These are phyloP conservation scores for Oryctes rhinoceros DNA, from an alignment of 1,140 invertebrate species.

Conservation along the genomic window DNA sequence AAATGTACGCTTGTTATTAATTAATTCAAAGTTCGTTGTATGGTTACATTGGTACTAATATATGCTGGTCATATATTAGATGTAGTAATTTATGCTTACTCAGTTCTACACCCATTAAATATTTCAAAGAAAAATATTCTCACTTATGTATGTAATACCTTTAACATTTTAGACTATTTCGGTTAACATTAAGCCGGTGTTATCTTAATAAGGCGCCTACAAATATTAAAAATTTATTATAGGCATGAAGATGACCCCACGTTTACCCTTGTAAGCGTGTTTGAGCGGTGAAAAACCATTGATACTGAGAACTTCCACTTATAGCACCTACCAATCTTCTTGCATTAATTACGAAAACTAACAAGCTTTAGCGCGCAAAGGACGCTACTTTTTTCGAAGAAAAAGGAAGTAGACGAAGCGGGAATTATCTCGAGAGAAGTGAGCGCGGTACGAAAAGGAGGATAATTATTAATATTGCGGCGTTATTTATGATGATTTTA, in stretches of 20 bases:
- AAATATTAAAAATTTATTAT: conserved; percentile 1
- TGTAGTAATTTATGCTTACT: too few species aligned
- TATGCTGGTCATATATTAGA: too few species aligned
- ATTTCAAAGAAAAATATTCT: too few species aligned
- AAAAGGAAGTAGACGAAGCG: neutral
- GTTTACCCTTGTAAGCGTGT: neutral
- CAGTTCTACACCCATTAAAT: too few species aligned
- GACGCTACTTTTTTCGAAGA: neutral
- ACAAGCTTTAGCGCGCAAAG: conserved; percentile 1
- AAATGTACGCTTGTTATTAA: too few species aligned
- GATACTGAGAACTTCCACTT: neutral
- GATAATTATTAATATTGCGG: conserved; percentile 26
- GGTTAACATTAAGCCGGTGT: too few species aligned
- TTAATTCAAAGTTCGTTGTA: too few species aligned
- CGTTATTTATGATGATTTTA: conserved; percentile 30
- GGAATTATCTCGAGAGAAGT: neutral
- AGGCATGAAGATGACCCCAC: neutral
- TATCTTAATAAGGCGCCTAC: too few species aligned
- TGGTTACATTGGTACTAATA: too few species aligned
- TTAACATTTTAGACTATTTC: too few species aligned
- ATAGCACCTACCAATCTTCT: conserved; percentile 10
- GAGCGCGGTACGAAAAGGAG: neutral
- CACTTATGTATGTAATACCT: too few species aligned
- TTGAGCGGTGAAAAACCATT: neutral
- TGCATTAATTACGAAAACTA: conserved; percentile 30